A percentile compares a stretch with the other conserved stretches of the same genome.
phyloP scores from a whole-genome alignment of 2,888 invertebrate genomes.

The Dryococelus australis region DNA sequence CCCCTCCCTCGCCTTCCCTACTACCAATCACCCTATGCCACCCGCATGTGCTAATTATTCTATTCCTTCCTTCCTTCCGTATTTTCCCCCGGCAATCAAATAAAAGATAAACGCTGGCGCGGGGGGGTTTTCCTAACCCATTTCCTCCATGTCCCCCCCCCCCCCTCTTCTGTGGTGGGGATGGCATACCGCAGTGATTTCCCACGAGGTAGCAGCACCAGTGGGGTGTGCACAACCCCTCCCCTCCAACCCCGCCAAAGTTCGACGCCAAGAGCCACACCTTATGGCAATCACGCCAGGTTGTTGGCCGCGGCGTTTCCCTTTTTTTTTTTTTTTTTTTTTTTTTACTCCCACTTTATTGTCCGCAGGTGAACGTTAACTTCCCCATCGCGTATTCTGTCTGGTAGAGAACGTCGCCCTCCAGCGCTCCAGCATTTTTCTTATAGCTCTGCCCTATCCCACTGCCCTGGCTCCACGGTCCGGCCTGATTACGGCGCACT shows the following conservation, averaged over 20 bases:
- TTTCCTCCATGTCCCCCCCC: background rate
- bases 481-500: background rate
- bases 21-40: background rate
- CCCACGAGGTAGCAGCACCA: background rate
- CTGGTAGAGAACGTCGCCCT: background rate
- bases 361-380: background rate
- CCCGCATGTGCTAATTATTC: background rate
- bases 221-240: background rate
- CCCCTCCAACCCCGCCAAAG: background rate
- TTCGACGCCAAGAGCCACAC: background rate
- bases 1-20: background rate
- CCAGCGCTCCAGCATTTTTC: no score
- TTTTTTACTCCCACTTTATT: background rate
- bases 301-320: no score
- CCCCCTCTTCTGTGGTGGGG: background rate
- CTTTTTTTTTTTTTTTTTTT: no score
- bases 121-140: background rate
- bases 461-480: background rate
- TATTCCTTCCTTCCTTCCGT: background rate
- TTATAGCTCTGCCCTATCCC: background rate
- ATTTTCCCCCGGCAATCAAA: background rate
- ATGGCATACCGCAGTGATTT: background rate
- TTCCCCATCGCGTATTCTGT: no score
- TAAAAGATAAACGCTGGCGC: background rate
- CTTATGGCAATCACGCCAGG: background rate